Evolutionary conservation across 1,140 invertebrate species (phyloP).

Genomic region (Metopolophium dirhodum): DNA sequence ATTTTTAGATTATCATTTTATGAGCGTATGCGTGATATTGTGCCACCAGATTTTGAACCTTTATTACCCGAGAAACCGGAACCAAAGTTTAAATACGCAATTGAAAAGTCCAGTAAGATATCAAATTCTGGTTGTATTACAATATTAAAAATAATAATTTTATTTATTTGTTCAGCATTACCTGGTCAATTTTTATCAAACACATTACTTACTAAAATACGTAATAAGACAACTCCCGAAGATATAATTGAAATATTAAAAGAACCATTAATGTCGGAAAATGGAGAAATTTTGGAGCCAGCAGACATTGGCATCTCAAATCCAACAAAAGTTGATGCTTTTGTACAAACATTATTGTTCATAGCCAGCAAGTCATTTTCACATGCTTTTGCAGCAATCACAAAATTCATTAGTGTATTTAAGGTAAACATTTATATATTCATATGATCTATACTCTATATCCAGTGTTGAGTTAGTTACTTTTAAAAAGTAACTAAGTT

Average conservation of each 20-base stretch:
- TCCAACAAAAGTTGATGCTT: conserved; percentile 94
- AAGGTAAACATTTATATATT: conserved; percentile 69
- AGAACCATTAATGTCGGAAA: conserved; percentile 76
- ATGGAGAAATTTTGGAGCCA: conserved; percentile 65
- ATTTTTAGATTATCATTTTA: conserved; percentile 88
- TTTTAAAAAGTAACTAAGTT: no score
- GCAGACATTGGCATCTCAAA: conserved; percentile 69
- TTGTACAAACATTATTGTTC: conserved; percentile 92
- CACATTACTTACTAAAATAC: conserved; percentile 82
- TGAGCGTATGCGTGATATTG: conserved; percentile 89
- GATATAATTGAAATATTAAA: conserved; percentile 89
- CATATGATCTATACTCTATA: background rate
- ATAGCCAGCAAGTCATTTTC: conserved; percentile 96
- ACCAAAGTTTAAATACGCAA: conserved; percentile 82
- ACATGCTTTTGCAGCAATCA: conserved; percentile 96
- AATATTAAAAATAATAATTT: background rate
- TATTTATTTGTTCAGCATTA: conserved; percentile 62
- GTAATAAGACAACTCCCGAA: conserved; percentile 86
- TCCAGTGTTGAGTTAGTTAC: no score
- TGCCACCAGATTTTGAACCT: conserved; percentile 84
- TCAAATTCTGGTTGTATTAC: conserved; percentile 19
- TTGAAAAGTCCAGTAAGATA: conserved; percentile 78
- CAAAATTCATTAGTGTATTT: conserved; percentile 94
- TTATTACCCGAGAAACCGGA: conserved; percentile 82
- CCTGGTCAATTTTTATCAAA: conserved; percentile 67